These are phyloP conservation scores for Epizoanthus stellaris DNA, from an alignment of 92 coral and sea anemone genomes.

Conservation along the genomic window DNA sequence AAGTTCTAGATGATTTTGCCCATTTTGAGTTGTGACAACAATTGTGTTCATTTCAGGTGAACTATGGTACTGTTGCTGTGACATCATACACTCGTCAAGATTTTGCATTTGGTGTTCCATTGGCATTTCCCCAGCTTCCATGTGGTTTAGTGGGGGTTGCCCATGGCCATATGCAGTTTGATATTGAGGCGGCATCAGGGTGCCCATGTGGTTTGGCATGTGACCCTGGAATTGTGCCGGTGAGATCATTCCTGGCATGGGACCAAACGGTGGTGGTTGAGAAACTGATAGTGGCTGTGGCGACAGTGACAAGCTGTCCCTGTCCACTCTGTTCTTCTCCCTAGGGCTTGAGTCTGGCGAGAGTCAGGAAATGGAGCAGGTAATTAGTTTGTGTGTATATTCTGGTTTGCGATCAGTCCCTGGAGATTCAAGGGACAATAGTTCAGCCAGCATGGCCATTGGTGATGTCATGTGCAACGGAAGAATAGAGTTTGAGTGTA, in stretches of 20 bases:
- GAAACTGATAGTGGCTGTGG: conserved; percentile 89
- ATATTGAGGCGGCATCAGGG: conserved; percentile 79
- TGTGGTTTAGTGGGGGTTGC: conserved; percentile 86
- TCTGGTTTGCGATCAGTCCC: too few species aligned
- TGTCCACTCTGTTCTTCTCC: conserved; percentile 80
- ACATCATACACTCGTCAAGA: conserved; percentile 89
- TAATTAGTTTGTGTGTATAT: too few species aligned
- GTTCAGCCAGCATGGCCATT: too few species aligned
- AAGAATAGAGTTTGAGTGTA: too few species aligned
- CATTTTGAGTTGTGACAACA: conserved; percentile 85
- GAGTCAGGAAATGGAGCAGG: not conserved
- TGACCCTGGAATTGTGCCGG: conserved; percentile 88
- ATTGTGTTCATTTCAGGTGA: conserved; percentile 91
- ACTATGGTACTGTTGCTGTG: conserved; percentile 79
- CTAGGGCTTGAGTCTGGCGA: conserved; percentile 84
- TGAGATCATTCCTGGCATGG: conserved; percentile 77
- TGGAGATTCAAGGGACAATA: too few species aligned
- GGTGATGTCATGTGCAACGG: too few species aligned
- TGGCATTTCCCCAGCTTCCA: conserved; percentile 81
- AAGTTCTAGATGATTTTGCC: conserved; percentile 99
- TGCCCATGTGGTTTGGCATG: conserved; percentile 88
- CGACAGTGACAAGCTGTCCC: conserved; percentile 76
- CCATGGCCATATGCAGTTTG: conserved; percentile 69
- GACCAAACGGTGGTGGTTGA: conserved; percentile 78
- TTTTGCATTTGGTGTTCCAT: conserved; percentile 86